phyloP scores from a whole-genome alignment of 2,888 invertebrate genomes.

The Metallyticus violacea region DNA sequence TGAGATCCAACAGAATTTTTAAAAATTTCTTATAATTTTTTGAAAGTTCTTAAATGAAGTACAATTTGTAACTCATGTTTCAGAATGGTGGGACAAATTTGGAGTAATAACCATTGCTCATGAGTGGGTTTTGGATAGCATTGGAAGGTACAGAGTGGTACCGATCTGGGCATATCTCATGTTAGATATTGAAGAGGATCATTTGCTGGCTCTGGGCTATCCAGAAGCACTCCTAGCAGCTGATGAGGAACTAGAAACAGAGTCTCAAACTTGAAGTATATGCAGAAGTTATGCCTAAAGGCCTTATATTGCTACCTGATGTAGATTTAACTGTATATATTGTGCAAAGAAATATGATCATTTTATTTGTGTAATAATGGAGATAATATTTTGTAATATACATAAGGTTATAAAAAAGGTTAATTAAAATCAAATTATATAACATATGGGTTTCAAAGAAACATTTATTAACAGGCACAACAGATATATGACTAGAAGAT shows the following conservation, averaged over 20 bases:
- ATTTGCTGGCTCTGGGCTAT: neutral
- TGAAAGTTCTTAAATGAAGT: too few relatives aligned
- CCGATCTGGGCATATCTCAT: neutral
- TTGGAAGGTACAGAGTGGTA: neutral
- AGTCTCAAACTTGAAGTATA: neutral
- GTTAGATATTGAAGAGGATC: neutral
- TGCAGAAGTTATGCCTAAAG: too few relatives aligned
- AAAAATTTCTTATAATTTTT: too few relatives aligned
- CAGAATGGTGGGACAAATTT: neutral
- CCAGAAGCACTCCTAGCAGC: neutral
- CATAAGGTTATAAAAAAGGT: neutral
- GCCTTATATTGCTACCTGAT: too few relatives aligned
- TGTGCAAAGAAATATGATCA: too few relatives aligned
- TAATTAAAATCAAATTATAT: too few relatives aligned
- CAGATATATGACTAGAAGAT: too few relatives aligned
- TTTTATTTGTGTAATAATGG: neutral
- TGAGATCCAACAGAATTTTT: too few relatives aligned
- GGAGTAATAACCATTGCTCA: neutral
- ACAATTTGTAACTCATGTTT: neutral
- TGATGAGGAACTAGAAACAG: neutral
- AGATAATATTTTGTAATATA: neutral
- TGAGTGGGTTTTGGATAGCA: conserved; percentile 7
- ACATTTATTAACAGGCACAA: too few relatives aligned
- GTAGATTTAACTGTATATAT: too few relatives aligned
- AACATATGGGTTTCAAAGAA: too few relatives aligned